These are phyloP conservation scores for Anhinga rufa DNA, from an alignment of 2,113 vertebrate genomes.

Conservation along the genomic window DNA sequence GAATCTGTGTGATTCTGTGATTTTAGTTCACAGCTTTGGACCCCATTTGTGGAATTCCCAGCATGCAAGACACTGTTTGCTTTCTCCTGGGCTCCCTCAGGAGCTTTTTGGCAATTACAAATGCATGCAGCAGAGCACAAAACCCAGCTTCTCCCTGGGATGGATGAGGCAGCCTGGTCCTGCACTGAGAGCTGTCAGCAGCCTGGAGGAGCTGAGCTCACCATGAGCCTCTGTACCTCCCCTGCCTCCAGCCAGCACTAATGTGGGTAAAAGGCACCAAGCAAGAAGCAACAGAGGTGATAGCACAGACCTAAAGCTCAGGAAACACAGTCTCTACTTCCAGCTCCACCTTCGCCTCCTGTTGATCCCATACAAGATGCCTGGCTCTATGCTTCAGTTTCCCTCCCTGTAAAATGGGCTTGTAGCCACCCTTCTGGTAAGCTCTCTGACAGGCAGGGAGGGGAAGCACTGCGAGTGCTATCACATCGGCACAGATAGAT, in stretches of 20 bases:
- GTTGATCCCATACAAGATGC: fast-evolving
- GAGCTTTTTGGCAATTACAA: not conserved
- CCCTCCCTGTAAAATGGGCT: not conserved
- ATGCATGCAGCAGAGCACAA: fast-evolving
- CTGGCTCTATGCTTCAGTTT: not conserved
- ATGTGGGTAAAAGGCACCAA: fast-evolving
- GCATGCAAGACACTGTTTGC: not conserved
- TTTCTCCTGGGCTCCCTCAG: not conserved
- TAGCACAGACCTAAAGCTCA: not conserved
- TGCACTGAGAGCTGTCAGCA: not conserved
- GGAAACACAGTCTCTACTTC: not conserved
- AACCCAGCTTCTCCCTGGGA: not conserved
- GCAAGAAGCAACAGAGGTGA: not conserved
- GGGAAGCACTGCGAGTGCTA: fast-evolving
- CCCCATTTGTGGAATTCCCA: not conserved
- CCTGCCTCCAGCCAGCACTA: not conserved
- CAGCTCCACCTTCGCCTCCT: not conserved
- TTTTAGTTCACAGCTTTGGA: not conserved
- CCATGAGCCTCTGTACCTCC: not conserved
- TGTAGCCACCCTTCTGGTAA: not conserved
- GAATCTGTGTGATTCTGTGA: too few relatives aligned
- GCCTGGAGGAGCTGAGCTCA: not conserved
- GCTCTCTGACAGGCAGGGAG: not conserved
- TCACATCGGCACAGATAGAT: fast-evolving
- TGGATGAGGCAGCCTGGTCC: not conserved